Base-by-base conservation (phyloP, 2,797 vertebrate genomes). In the Cynopterus sphinx region DNA sequence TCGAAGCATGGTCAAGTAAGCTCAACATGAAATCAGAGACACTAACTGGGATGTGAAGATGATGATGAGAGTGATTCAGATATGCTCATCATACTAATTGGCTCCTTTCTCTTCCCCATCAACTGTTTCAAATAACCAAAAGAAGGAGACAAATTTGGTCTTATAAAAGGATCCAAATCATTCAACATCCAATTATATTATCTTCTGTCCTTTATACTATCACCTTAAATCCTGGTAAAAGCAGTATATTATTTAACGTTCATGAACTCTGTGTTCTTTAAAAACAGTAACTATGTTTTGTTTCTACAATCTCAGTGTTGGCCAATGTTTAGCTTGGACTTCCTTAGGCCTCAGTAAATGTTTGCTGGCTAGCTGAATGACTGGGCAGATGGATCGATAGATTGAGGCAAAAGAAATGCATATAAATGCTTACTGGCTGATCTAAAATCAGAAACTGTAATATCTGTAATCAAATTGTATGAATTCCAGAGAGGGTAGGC, bases 91-190 rank as follows among this genome's bases (percentile, higher is more conserved):
- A 46, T 6, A 33, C 53, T 46, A n/a, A 63, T 33, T 77, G 55
- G 61, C 13, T 22, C 9, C n/a, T 85, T 36, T 84, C 57, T 85
- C 46, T 78, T 78, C 36, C 17, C 49, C 22, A 63, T 28, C 16
- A 75, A 63, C n/a, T 94, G 39, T 75, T 94, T 85, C 43, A 81
- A 79, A 86, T 55, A 59, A 81, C n/a, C 13, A 65, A 65, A 90
- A 71, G 33, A 77, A 65, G 36, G 63, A 51, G 28, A 63, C 74
- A 83, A 71, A 87, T 22, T 10, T 70, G 65, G 31, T 28, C 28
- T 53, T 74, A 55, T 41, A 11, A n/a, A 75, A 91, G 19, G 39
- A 43, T 57, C 9, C 39, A 84, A 71, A 68, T 88, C 53, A 77
- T 43, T 90, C 31, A 82, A 31, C n/a, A 49, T 36, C 68, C 75